Evolutionary conservation across 2,797 vertebrate genomes (phyloP).

Genomic region (Rousettus madagascariensis): DNA sequence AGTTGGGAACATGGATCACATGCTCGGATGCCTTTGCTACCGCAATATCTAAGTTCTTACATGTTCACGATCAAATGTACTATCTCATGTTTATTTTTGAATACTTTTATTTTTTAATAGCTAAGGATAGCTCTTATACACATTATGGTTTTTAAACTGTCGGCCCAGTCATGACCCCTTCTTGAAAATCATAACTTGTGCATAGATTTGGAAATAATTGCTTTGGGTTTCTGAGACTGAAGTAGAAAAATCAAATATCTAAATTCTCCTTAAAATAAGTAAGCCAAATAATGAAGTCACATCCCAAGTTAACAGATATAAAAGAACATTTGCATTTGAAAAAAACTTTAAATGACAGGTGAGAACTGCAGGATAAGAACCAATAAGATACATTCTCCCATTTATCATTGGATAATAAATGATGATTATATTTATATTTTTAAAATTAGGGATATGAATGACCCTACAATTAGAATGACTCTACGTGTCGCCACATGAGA

Average conservation of each 20-base stretch:
- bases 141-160: neutral
- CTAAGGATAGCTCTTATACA: neutral
- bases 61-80: neutral
- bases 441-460: slow-evolving; percentile 18
- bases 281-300: slow-evolving; percentile 8
- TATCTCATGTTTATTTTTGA: neutral
- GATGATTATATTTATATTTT: slow-evolving; percentile 31
- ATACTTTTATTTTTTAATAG: neutral
- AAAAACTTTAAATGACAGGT: neutral
- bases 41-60: neutral
- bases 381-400: neutral
- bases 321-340: slow-evolving; percentile 42
- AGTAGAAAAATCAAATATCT: neutral
- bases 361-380: neutral
- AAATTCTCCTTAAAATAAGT: slow-evolving; percentile 1
- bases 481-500: neutral
- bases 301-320: slow-evolving; percentile 54
- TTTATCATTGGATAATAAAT: neutral
- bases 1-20: neutral
- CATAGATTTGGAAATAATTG: neutral
- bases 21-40: neutral
- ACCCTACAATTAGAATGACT: neutral
- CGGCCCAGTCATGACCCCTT: neutral
- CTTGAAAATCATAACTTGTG: neutral
- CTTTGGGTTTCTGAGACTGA: slow-evolving; percentile 37